Percentiles rank a stretch among this genome's conserved stretches.
Evolutionary conservation across 2,113 vertebrate genomes (phyloP).

Genomic region (Alethe diademata): DNA sequence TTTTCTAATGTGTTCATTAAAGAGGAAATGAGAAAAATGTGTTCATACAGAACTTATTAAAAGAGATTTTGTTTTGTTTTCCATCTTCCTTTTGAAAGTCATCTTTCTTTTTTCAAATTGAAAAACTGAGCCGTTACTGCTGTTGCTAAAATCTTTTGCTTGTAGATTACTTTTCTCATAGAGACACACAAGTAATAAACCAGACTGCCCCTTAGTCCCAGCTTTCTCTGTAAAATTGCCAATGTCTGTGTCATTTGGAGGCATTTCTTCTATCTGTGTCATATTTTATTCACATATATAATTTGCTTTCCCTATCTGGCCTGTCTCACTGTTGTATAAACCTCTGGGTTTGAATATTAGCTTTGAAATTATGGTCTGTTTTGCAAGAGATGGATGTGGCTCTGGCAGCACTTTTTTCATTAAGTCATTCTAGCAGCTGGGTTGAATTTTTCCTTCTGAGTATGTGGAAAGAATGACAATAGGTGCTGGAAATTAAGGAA

Average conservation of each 20-base stretch:
- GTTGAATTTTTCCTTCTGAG: conserved; percentile 17
- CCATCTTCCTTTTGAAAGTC: background rate
- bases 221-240: background rate
- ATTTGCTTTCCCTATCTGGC: background rate
- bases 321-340: background rate
- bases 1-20: background rate
- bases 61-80: background rate
- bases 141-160: background rate
- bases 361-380: background rate
- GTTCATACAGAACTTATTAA: background rate
- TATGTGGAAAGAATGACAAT: conserved; percentile 10
- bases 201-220: background rate
- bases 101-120: background rate
- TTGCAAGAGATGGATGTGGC: background rate
- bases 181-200: background rate
- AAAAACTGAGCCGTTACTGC: background rate
- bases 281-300: background rate
- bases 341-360: background rate
- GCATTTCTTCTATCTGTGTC: background rate
- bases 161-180: background rate
- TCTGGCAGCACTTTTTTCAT: background rate
- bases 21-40: background rate
- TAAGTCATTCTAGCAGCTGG: background rate
- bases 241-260: background rate
- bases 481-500: background rate